phyloP scores from a whole-genome alignment of 2,797 vertebrate species.

The Leuciscus waleckii region DNA sequence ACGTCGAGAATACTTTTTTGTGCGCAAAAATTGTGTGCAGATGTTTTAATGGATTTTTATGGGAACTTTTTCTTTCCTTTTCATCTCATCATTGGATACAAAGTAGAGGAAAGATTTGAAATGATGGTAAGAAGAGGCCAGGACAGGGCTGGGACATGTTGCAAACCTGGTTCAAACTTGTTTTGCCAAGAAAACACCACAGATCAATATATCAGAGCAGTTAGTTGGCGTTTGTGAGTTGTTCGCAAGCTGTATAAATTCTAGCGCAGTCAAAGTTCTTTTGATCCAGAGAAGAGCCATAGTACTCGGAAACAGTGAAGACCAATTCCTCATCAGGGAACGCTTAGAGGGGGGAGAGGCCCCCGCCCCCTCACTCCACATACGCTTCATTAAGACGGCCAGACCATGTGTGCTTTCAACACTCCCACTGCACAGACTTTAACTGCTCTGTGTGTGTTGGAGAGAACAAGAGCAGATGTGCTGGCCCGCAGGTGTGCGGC shows the following conservation, averaged over 20 bases:
- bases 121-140: background rate
- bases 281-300: slow-evolving; percentile 47
- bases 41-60: background rate
- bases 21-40: background rate
- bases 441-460: slow-evolving; percentile 45
- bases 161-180: background rate
- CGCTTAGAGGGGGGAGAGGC: slow-evolving; percentile 46
- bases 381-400: slow-evolving; percentile 59
- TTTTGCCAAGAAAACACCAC: slow-evolving; percentile 2
- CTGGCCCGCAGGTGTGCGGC: slow-evolving; percentile 58
- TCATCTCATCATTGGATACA: background rate
- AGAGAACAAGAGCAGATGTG: slow-evolving; percentile 52
- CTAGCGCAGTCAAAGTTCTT: slow-evolving; percentile 6
- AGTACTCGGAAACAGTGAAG: slow-evolving; percentile 32
- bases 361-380: slow-evolving; percentile 52
- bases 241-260: background rate
- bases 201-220: background rate
- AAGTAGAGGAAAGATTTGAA: background rate
- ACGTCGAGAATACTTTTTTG: too few relatives aligned
- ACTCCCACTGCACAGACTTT: slow-evolving; percentile 27
- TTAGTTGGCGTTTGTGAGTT: background rate
- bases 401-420: slow-evolving; percentile 53
- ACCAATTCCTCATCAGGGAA: slow-evolving; percentile 58
- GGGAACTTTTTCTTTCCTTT: background rate
- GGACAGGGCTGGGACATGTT: background rate